These are phyloP conservation scores for Clanis bilineata DNA, from an alignment of 2,888 invertebrate species.

Conservation along the genomic window DNA sequence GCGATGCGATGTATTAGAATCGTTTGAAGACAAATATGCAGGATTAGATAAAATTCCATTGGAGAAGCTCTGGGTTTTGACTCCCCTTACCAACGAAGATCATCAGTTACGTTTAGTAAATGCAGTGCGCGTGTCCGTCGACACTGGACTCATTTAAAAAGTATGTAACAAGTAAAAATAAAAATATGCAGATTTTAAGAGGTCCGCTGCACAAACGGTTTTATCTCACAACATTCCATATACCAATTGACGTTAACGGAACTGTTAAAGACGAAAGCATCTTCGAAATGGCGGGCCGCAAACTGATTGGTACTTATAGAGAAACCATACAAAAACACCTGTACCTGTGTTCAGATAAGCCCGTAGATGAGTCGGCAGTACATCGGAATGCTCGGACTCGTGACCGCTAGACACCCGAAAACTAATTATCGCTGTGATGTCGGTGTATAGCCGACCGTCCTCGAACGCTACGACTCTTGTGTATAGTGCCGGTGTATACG, in stretches of 20 bases:
- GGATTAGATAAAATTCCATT: slow-evolving; percentile 46
- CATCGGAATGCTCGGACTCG: slow-evolving; percentile 63
- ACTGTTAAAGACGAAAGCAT: slow-evolving; percentile 39
- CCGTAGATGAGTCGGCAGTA: slow-evolving; percentile 63
- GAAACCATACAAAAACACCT: slow-evolving; percentile 60
- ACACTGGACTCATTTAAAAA: slow-evolving; percentile 47
- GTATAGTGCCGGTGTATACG: not conserved
- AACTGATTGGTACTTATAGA: slow-evolving; percentile 51
- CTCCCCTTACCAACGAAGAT: slow-evolving; percentile 38
- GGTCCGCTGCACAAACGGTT: slow-evolving; percentile 18
- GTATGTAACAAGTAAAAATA: not conserved
- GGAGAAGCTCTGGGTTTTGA: slow-evolving; percentile 49
- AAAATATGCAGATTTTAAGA: slow-evolving; percentile 14
- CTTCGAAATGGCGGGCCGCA: slow-evolving; percentile 35
- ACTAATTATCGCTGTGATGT: slow-evolving; percentile 63
- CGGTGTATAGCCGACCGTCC: slow-evolving; percentile 25
- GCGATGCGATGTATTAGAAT: slow-evolving; percentile 42
- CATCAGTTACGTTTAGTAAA: slow-evolving; percentile 47
- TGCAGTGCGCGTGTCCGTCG: slow-evolving; percentile 47
- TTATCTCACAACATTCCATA: slow-evolving; percentile 29
- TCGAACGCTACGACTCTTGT: not conserved
- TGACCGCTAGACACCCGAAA: slow-evolving; percentile 63
- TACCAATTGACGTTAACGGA: slow-evolving; percentile 34
- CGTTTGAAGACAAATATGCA: slow-evolving; percentile 32
- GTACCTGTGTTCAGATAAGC: slow-evolving; percentile 55